These are phyloP conservation scores for Holocentrus rufus DNA, from an alignment of 2,797 vertebrate species.

Conservation along the genomic window DNA sequence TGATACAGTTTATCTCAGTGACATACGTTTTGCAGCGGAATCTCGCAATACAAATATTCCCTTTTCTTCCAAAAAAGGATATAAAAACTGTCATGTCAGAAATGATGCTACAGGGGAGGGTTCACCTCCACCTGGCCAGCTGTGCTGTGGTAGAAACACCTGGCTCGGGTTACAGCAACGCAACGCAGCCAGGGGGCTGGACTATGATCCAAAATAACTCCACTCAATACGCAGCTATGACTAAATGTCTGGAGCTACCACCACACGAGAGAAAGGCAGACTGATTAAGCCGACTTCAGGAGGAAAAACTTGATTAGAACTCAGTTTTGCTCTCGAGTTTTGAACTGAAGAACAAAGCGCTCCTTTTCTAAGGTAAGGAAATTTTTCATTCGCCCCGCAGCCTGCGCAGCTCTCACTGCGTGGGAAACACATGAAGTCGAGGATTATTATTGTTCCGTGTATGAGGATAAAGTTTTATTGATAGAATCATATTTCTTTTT, in stretches of 20 bases:
- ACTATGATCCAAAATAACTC: constrained; percentile 61
- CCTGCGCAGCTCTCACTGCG: neutral
- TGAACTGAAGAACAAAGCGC: constrained; percentile 9
- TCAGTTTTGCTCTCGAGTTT: neutral
- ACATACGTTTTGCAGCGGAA: too few relatives aligned
- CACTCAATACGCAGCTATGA: constrained; percentile 58
- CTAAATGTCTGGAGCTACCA: constrained; percentile 61
- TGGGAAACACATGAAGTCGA: neutral
- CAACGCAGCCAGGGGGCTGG: constrained; percentile 71
- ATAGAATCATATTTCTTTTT: neutral
- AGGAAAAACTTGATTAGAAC: constrained; percentile 10
- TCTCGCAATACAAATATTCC: too few relatives aligned
- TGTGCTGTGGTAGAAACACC: constrained; percentile 73
- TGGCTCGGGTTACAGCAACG: constrained; percentile 79
- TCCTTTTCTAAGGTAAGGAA: constrained; percentile 52
- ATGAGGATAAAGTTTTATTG: neutral
- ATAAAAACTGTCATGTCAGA: neutral
- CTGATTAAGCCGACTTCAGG: constrained; percentile 32
- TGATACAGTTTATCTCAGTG: too few relatives aligned
- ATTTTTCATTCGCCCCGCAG: neutral
- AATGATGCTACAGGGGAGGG: neutral
- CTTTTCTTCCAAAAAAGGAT: too few relatives aligned
- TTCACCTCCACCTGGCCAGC: constrained; percentile 66
- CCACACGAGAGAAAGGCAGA: constrained; percentile 25
- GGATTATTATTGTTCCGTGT: neutral